Percentiles rank a stretch among this genome's conserved stretches.
Conservation (phyloP, 2,888 invertebrate species). For the Caenorhabditis imperialis region DNA sequence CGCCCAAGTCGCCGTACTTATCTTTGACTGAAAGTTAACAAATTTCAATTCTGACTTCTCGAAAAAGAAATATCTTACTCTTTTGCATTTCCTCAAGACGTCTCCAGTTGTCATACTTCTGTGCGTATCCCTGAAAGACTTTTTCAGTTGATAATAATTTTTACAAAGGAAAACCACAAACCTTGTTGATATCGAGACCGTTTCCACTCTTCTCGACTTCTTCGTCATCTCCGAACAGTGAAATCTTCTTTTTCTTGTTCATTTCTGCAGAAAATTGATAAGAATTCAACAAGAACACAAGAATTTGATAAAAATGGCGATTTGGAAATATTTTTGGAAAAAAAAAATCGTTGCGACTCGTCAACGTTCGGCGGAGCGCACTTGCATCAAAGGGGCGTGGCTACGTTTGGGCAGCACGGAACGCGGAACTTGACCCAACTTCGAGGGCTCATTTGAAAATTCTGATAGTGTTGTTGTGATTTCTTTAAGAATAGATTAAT, state of each 20-base stretch:
- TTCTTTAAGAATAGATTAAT: too few relatives aligned
- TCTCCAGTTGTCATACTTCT: slow-evolving; percentile 88
- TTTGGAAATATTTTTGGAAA: slow-evolving; percentile 2
- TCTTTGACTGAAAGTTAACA: slow-evolving; percentile 65
- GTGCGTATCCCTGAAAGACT: slow-evolving; percentile 84
- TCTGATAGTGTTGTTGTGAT: too few relatives aligned
- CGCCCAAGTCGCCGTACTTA: slow-evolving; percentile 77
- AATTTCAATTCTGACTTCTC: background rate
- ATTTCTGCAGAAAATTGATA: slow-evolving; percentile 20
- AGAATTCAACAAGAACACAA: too few relatives aligned
- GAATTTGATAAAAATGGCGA: too few relatives aligned
- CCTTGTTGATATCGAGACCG: slow-evolving; percentile 54
- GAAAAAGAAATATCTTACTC: slow-evolving; percentile 70
- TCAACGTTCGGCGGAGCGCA: slow-evolving; percentile 17
- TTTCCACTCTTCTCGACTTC: slow-evolving; percentile 8
- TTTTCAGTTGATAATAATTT: background rate
- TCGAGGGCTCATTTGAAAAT: too few relatives aligned
- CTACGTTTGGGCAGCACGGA: too few relatives aligned
- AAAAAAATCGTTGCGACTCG: too few relatives aligned
- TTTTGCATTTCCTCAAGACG: slow-evolving; percentile 88
- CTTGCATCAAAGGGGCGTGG: slow-evolving; percentile 12
- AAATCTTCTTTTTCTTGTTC: slow-evolving; percentile 44
- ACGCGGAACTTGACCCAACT: too few relatives aligned
- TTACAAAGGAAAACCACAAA: background rate
- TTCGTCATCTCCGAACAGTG: slow-evolving; percentile 55